A percentile compares a stretch with the other conserved stretches of the same genome.
Conservation (phyloP, 64 coral and sea anemone genomes). For the Pocillopora verrucosa region DNA sequence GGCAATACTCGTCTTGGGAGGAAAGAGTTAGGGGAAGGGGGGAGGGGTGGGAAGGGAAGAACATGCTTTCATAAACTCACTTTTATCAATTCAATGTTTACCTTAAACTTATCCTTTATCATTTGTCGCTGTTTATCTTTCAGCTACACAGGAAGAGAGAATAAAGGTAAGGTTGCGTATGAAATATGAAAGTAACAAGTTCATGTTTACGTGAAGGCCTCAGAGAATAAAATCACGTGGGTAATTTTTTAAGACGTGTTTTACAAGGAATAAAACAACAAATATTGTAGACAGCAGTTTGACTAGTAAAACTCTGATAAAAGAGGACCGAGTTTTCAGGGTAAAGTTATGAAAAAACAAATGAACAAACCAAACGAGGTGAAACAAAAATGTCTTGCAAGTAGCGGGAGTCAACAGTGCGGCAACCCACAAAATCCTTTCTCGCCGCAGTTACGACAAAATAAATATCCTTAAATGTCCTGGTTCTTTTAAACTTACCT, state of each 20-base stretch:
- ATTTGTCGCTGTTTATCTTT: conserved; percentile 93
- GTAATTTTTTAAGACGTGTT: too few relatives aligned
- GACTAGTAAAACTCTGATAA: not conserved
- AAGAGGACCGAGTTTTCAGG: not conserved
- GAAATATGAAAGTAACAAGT: too few relatives aligned
- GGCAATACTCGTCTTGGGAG: not conserved
- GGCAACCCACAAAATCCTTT: too few relatives aligned
- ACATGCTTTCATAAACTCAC: not conserved
- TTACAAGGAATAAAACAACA: too few relatives aligned
- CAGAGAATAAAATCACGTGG: too few relatives aligned
- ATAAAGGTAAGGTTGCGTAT: not conserved
- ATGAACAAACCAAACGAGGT: too few relatives aligned
- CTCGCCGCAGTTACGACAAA: not conserved
- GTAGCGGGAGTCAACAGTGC: too few relatives aligned
- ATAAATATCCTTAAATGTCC: not conserved
- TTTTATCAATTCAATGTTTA: not conserved
- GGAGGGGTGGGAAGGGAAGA: too few relatives aligned
- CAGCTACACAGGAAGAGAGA: conserved; percentile 49
- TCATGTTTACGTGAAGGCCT: not conserved
- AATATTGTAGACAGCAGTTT: not conserved
- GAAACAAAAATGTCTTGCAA: too few relatives aligned
- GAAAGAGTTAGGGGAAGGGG: too few relatives aligned
- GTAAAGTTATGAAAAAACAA: not conserved
- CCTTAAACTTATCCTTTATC: conserved; percentile 99
- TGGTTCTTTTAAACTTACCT: conserved; percentile 35